These are phyloP conservation scores for Gobiocypris rarus DNA, from an alignment of 2,113 vertebrate species.

Conservation along the genomic window DNA sequence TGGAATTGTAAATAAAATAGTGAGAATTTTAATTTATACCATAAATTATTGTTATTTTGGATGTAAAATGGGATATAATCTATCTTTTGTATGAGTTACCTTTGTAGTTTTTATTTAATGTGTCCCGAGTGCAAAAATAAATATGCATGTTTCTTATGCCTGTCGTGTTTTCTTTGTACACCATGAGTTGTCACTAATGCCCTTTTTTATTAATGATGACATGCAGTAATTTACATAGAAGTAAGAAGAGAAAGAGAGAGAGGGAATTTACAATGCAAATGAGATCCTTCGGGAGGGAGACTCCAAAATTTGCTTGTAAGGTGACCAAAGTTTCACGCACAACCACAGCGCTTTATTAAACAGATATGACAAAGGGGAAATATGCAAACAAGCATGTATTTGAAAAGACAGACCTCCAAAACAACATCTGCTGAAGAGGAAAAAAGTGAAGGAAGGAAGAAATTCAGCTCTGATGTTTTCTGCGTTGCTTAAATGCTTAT, in stretches of 20 bases:
- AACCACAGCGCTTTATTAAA: neutral
- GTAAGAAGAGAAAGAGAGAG: neutral
- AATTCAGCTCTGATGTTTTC: slow-evolving; percentile 35
- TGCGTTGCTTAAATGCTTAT: slow-evolving; percentile 59
- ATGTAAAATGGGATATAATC: slow-evolving; percentile 81
- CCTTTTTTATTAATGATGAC: slow-evolving; percentile 13
- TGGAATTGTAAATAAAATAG: slow-evolving; percentile 79
- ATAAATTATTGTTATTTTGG: slow-evolving; percentile 85
- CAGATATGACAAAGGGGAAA: neutral
- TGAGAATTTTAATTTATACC: slow-evolving; percentile 84
- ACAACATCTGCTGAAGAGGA: slow-evolving; percentile 27
- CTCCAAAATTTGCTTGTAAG: neutral
- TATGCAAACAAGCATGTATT: slow-evolving; percentile 22
- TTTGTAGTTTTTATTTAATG: slow-evolving; percentile 83
- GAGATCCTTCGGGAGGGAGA: slow-evolving; percentile 10
- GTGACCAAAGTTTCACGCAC: neutral
- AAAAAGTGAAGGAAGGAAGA: slow-evolving; percentile 35
- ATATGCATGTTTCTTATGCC: slow-evolving; percentile 81
- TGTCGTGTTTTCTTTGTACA: slow-evolving; percentile 41
- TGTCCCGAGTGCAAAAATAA: slow-evolving; percentile 79
- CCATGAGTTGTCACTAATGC: neutral
- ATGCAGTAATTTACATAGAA: neutral
- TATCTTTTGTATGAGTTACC: slow-evolving; percentile 82
- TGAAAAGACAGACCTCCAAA: slow-evolving; percentile 17
- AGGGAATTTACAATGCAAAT: slow-evolving; percentile 47